Evolutionary conservation across 2,113 vertebrate species (phyloP).

Genomic region (Arizona elegans): DNA sequence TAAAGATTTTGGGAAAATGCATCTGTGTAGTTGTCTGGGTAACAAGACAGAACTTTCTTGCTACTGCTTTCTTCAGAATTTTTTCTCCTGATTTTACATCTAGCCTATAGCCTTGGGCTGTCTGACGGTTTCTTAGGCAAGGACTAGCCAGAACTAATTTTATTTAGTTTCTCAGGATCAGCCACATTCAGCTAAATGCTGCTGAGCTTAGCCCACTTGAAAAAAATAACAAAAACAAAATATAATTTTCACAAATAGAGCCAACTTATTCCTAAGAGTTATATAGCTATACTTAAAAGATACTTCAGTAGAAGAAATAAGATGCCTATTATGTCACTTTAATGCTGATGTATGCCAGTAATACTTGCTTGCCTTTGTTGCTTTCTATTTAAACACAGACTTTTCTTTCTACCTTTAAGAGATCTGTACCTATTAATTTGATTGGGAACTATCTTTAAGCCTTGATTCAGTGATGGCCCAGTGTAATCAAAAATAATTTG

Average conservation of each 20-base stretch:
- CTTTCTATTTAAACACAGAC: slow-evolving; percentile 34
- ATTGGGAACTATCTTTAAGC: slow-evolving; percentile 66
- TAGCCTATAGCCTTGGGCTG: background rate
- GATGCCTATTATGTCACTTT: slow-evolving; percentile 40
- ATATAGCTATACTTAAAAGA: background rate
- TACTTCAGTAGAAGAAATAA: slow-evolving; percentile 45
- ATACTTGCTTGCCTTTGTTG: slow-evolving; percentile 25
- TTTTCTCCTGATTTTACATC: background rate
- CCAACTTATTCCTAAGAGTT: background rate
- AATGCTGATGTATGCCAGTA: slow-evolving; percentile 22
- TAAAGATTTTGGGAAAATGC: background rate
- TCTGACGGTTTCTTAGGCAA: background rate
- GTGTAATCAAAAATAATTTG: slow-evolving; percentile 65
- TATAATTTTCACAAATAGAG: background rate
- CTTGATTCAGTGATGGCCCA: slow-evolving; percentile 63
- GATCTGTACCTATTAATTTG: slow-evolving; percentile 58
- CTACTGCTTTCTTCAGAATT: background rate
- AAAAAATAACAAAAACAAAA: background rate
- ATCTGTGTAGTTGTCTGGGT: background rate
- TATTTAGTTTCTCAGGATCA: background rate
- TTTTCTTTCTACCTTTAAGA: slow-evolving; percentile 34
- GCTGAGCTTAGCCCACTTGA: background rate
- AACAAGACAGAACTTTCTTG: background rate
- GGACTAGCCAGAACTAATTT: background rate
- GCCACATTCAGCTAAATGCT: background rate